Evolutionary conservation across 1,140 invertebrate genomes (phyloP).

Genomic region (Drosophila athabasca): DNA sequence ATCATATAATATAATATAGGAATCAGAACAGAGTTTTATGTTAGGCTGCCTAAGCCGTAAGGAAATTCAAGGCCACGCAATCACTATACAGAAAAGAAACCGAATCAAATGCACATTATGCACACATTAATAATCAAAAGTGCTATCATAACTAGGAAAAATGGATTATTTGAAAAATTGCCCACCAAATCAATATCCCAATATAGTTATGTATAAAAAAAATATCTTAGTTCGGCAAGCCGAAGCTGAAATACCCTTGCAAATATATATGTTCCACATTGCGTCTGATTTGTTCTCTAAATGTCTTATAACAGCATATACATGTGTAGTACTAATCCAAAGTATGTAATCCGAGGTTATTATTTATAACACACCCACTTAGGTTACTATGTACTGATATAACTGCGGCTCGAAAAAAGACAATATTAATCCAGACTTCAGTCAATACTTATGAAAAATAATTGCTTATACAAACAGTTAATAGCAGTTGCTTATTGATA

Average conservation of each 20-base stretch:
- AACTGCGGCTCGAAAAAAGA: too few relatives aligned
- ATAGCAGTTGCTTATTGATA: too few relatives aligned
- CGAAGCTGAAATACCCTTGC: slow-evolving; percentile 7
- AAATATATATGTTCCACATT: slow-evolving; percentile 15
- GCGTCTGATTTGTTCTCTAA: slow-evolving; percentile 10
- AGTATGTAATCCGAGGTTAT: too few relatives aligned
- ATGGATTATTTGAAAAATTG: slow-evolving; percentile 20
- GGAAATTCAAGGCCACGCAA: too few relatives aligned
- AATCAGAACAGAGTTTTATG: background rate
- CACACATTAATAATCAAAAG: background rate
- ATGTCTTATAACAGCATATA: slow-evolving; percentile 7
- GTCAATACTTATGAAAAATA: too few relatives aligned
- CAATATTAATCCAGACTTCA: too few relatives aligned
- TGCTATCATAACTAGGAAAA: slow-evolving; percentile 12
- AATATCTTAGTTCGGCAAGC: background rate
- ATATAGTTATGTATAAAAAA: slow-evolving; percentile 8
- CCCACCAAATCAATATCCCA: slow-evolving; percentile 37
- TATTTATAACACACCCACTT: too few relatives aligned
- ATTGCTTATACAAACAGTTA: too few relatives aligned
- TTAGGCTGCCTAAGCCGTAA: background rate
- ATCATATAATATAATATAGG: background rate
- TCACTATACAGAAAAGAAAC: background rate
- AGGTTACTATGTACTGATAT: too few relatives aligned
- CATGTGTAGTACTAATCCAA: background rate
- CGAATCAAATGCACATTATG: slow-evolving; percentile 1